A percentile compares a stretch with the other conserved stretches of the same genome.
These are phyloP conservation scores for Pandemis corylana DNA, from an alignment of 2,888 invertebrate genomes.

Conservation along the genomic window DNA sequence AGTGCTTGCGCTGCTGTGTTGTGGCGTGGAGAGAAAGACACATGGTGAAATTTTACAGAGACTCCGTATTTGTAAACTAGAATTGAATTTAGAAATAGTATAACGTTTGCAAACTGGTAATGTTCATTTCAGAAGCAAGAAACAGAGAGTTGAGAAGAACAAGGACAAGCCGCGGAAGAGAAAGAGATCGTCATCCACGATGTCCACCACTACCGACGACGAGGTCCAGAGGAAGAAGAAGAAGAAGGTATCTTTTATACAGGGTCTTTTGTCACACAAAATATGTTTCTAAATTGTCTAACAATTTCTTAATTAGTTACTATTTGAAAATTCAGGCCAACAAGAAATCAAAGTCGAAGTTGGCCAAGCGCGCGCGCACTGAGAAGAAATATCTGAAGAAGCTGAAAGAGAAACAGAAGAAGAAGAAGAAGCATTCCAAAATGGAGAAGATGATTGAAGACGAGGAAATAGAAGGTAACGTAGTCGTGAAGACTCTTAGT, in stretches of 20 bases:
- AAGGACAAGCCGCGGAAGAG: conserved; percentile 65
- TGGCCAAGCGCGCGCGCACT: conserved; percentile 48
- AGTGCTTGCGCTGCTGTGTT: too few species aligned
- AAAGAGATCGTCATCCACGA: conserved; percentile 59
- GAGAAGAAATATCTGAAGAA: conserved; percentile 53
- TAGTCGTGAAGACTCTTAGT: not conserved
- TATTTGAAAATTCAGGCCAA: conserved; percentile 53
- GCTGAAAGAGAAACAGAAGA: conserved; percentile 51
- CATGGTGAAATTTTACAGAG: too few species aligned
- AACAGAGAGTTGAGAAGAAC: conserved; percentile 48
- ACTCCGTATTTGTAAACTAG: too few species aligned
- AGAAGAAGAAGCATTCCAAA: conserved; percentile 35
- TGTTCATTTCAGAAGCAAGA: conserved; percentile 9
- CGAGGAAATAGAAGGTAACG: conserved; percentile 32
- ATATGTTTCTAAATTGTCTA: too few species aligned
- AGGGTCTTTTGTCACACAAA: too few species aligned
- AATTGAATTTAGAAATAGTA: too few species aligned
- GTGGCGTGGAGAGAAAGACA: too few species aligned
- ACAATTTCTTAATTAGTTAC: too few species aligned
- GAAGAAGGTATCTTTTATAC: conserved; percentile 59
- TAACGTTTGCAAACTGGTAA: too few species aligned
- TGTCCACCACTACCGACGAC: conserved; percentile 61
- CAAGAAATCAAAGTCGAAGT: conserved; percentile 67
- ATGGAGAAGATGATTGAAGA: conserved; percentile 34
- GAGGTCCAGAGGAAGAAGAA: conserved; percentile 64